Evolutionary conservation across 2,797 vertebrate genomes (phyloP), one percentile per base, ranked within the genome.

Genomic region (Gadopsis bispinosus): DNA sequence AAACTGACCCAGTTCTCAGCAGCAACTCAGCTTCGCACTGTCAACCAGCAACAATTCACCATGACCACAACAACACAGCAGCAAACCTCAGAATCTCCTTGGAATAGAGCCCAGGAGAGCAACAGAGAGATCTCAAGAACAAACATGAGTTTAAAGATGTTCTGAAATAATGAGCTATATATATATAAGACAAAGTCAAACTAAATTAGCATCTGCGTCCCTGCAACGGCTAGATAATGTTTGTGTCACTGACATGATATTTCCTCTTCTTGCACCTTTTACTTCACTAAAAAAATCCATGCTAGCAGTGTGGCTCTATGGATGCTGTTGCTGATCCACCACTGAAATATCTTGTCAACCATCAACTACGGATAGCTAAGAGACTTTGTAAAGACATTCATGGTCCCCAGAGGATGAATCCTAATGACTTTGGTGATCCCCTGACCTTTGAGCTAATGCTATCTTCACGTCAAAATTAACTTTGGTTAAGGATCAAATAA

Each of bases 1-100:
- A 87, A 81, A 88, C 80, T 91, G 91, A 93, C 91, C 91, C 89
- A 91, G 53, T 92, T 93, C 91, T 91, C 68, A 77, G 70, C 80
- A 72, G 73, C 75, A 73, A 77, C 78, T 86, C 72, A 63, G 87
- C 74, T 64, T 84, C 56, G 41, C 76, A 55, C 83, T 87, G 87
- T 88, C 86, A 89, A 83, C 83, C 83, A 74, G 84, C 87, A 81
- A 74, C 84, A 80, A 59, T 86, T 90, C 89, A 88, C 64, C 78
- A 84, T 84, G 84, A 91, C 84, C 91, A 83, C 69, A 90, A 89
- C 83, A 84, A 90, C 73, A 50, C 48, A 82, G 76, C 72, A 41
- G 81, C 64, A 74, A 80, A 90, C 80, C 80, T 72, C 79, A 50
- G 64, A 3, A 43, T 81, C 82, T 80, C 79, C 0, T 9, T 29